These are phyloP conservation scores for Corythornis madagascariensis DNA, from an alignment of 2,113 vertebrate genomes.

Conservation along the genomic window DNA sequence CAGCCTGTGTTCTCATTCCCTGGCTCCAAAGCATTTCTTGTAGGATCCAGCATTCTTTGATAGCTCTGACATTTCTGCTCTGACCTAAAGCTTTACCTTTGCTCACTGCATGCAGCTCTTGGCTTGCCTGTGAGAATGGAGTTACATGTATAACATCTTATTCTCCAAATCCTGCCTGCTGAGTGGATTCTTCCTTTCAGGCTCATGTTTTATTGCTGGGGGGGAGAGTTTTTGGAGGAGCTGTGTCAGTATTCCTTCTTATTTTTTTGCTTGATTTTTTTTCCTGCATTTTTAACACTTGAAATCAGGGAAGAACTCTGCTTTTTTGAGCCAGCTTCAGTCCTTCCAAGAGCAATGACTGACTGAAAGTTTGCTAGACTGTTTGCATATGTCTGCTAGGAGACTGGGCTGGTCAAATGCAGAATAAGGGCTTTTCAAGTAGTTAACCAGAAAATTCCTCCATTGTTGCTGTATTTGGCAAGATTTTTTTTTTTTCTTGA, in stretches of 20 bases:
- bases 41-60: conserved; percentile 15
- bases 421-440: not conserved
- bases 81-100: conserved; percentile 47
- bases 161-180: conserved; percentile 25
- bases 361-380: not conserved
- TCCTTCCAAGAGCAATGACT: not conserved
- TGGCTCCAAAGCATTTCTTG: not conserved
- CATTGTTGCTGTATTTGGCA: not conserved
- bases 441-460: not conserved
- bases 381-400: not conserved
- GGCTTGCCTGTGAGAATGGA: not conserved
- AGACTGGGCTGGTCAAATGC: not conserved
- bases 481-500: not conserved
- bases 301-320: not conserved
- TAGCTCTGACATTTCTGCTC: conserved; percentile 5
- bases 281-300: not conserved
- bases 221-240: not conserved
- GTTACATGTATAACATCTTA: conserved; percentile 16
- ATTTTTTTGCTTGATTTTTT: not conserved
- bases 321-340: not conserved
- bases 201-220: not conserved
- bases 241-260: not conserved
- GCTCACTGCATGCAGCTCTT: conserved; percentile 25
- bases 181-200: conserved; percentile 27
- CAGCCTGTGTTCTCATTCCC: not conserved